Percentiles rank a stretch among this genome's conserved stretches.
Evolutionary conservation across 1,140 invertebrate genomes (phyloP).

Genomic region (Diorhabda carinulata): DNA sequence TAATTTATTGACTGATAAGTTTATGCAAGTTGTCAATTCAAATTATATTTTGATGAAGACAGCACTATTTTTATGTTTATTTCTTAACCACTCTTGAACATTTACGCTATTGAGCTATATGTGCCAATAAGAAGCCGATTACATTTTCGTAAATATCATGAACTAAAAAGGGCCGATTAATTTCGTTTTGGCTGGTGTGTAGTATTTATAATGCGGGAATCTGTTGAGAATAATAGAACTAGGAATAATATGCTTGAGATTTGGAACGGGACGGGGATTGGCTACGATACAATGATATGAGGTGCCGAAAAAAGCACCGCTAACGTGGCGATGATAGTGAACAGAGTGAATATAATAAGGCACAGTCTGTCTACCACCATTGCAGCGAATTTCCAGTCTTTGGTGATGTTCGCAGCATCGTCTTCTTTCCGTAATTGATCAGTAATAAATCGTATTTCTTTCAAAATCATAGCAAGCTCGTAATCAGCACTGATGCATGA

Average conservation of each 20-base stretch:
- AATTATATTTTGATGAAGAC: no score
- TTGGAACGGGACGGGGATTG: slow-evolving; percentile 23
- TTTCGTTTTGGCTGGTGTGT: slow-evolving; percentile 6
- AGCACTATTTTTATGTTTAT: no score
- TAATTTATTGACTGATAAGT: no score
- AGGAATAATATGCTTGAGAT: background rate
- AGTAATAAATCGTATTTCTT: slow-evolving; percentile 93
- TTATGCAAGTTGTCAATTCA: no score
- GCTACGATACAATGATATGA: slow-evolving; percentile 93
- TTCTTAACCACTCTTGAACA: no score
- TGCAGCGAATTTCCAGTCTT: slow-evolving; percentile 99
- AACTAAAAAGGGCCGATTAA: background rate
- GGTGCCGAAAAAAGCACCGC: slow-evolving; percentile 90
- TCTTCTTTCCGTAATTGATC: slow-evolving; percentile 84
- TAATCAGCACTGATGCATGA: slow-evolving; percentile 49
- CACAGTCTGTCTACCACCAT: slow-evolving; percentile 99
- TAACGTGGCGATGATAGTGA: slow-evolving; percentile 93
- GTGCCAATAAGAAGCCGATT: no score
- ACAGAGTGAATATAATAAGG: slow-evolving; percentile 93
- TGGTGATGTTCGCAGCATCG: slow-evolving; percentile 85
- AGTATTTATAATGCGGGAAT: background rate
- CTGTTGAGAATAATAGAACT: background rate
- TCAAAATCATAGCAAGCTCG: slow-evolving; percentile 74
- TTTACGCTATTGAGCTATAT: no score
- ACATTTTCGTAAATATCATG: no score